These are phyloP conservation scores for Asbolus verrucosus DNA, from an alignment of 1,140 invertebrate genomes.

Conservation along the genomic window DNA sequence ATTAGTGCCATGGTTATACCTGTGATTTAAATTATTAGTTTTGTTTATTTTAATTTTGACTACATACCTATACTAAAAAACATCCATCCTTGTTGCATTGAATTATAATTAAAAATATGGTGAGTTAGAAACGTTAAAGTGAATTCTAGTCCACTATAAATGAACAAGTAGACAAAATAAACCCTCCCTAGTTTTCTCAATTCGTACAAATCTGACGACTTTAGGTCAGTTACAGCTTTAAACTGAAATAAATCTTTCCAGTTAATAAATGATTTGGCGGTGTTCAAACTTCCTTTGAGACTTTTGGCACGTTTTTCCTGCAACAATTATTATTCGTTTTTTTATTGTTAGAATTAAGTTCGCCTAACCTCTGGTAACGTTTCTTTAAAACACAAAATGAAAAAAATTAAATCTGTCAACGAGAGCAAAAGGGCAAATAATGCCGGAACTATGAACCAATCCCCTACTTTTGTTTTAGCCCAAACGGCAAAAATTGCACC, in stretches of 20 bases:
- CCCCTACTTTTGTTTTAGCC: conserved; percentile 70
- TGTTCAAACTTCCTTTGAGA: conserved; percentile 71
- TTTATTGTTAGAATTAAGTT: conserved; percentile 22
- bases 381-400: conserved; percentile 85
- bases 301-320: conserved; percentile 78
- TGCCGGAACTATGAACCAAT: conserved; percentile 89
- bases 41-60: neutral
- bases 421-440: conserved; percentile 86
- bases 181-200: conserved; percentile 83
- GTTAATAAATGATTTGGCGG: conserved; percentile 78
- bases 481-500: conserved; percentile 90
- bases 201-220: conserved; percentile 70
- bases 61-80: conserved; percentile 89
- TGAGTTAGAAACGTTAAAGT: conserved; percentile 97
- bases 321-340: conserved; percentile 55
- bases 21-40: conserved; percentile 52
- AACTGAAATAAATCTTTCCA: conserved; percentile 72
- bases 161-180: conserved; percentile 96
- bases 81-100: conserved; percentile 98
- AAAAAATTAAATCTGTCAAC: conserved; percentile 82
- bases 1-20: conserved; percentile 90
- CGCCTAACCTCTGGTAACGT: conserved; percentile 77
- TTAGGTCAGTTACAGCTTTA: conserved; percentile 72
- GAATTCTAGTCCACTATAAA: conserved; percentile 98
- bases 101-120: conserved; percentile 90